Percentiles rank a stretch among this genome's conserved stretches.
phyloP scores from a whole-genome alignment of 1,140 invertebrate species.

The Pemphigus obesinymphae region DNA sequence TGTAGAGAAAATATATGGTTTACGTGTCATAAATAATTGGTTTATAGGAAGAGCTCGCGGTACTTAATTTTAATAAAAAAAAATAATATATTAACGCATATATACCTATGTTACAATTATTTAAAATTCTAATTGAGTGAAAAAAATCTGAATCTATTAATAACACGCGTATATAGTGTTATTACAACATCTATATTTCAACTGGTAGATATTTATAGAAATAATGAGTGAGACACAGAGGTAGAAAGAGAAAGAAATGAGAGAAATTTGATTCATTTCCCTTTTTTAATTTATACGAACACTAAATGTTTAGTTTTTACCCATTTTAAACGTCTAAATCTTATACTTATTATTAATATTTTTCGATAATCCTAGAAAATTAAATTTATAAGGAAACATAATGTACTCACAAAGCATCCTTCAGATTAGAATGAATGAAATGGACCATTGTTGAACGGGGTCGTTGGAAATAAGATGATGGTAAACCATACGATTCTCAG shows the following conservation, averaged over 20 bases:
- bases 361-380: background rate
- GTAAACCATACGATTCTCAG: no score
- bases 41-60: background rate
- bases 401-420: background rate
- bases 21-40: slow-evolving; percentile 17
- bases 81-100: background rate
- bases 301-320: no score
- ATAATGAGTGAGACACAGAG: no score
- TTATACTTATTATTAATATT: no score
- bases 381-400: background rate
- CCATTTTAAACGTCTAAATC: no score
- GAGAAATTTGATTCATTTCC: no score
- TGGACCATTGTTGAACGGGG: background rate
- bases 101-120: background rate
- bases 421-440: background rate
- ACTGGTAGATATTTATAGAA: no score
- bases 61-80: slow-evolving; percentile 30
- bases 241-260: no score
- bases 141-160: background rate
- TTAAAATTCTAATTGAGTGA: slow-evolving; percentile 15
- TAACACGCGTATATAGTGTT: background rate
- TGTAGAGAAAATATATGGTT: slow-evolving; percentile 25
- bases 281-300: no score
- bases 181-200: background rate
- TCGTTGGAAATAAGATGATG: no score